Conservation (phyloP, 2,797 vertebrate genomes). For the Paguma larvata region DNA sequence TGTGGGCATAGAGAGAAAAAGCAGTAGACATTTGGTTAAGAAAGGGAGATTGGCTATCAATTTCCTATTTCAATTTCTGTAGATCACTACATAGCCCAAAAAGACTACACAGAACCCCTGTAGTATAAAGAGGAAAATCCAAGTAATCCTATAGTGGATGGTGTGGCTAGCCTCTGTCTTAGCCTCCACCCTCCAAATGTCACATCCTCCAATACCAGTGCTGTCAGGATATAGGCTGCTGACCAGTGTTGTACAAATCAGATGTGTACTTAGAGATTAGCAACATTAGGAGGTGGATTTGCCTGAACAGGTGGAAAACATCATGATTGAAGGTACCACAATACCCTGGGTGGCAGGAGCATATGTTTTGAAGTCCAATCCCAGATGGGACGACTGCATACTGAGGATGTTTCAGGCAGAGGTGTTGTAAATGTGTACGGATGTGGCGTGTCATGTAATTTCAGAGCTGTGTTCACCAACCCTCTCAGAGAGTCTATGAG, state of each 20-base stretch:
- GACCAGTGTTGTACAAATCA: not conserved
- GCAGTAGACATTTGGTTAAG: constrained; percentile 5
- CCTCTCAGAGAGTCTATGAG: not conserved
- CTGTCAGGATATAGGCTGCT: not conserved
- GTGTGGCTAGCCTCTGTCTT: not conserved
- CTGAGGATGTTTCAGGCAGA: not conserved
- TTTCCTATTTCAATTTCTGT: not conserved
- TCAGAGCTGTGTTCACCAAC: not conserved
- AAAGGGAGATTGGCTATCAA: not conserved
- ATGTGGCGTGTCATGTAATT: not conserved
- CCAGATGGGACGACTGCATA: not conserved
- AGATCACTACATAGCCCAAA: not conserved
- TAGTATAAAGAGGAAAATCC: not conserved
- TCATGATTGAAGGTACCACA: not conserved
- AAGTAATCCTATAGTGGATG: not conserved
- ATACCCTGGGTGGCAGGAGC: not conserved
- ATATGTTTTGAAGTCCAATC: not conserved
- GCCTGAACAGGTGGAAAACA: not conserved
- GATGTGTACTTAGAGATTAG: not conserved
- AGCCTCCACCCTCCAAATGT: not conserved
- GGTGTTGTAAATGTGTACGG: not conserved
- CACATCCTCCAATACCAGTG: not conserved
- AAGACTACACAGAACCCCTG: not conserved
- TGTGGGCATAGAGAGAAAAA: not conserved
- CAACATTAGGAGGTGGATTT: not conserved